phyloP scores from a whole-genome alignment of 1,140 invertebrate species.

The Bilobella aurantiaca region DNA sequence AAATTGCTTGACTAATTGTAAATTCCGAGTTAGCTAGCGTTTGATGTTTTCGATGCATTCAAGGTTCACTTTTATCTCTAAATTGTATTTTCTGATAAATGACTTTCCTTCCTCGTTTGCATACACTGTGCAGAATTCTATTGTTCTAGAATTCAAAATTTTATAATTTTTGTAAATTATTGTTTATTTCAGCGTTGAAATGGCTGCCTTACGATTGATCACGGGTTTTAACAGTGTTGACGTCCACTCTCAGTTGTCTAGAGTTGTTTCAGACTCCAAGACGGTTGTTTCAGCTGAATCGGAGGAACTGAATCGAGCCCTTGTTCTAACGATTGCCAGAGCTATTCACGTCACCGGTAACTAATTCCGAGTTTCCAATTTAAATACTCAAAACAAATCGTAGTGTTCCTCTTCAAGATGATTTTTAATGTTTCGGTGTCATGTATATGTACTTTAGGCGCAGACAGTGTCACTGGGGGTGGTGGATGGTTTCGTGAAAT shows the following conservation, averaged over 20 bases:
- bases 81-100: no score
- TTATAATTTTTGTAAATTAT: conserved; percentile 12
- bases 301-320: conserved; percentile 82
- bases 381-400: no score
- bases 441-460: conserved; percentile 38
- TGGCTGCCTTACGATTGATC: conserved; percentile 79
- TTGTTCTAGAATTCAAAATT: background rate
- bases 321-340: conserved; percentile 83
- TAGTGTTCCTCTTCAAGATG: no score
- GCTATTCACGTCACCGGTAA: conserved; percentile 84
- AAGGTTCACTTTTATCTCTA: no score
- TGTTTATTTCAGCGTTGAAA: conserved; percentile 63
- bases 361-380: no score
- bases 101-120: no score
- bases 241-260: conserved; percentile 77
- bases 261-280: conserved; percentile 77
- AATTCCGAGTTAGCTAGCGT: no score
- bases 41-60: no score
- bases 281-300: conserved; percentile 81
- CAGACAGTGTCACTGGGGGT: conserved; percentile 50
- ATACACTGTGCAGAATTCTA: no score
- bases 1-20: no score
- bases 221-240: conserved; percentile 75
- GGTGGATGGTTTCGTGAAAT: conserved; percentile 83
- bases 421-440: no score